These are phyloP conservation scores for Prionace glauca DNA, from an alignment of 2,797 vertebrate genomes.

Conservation along the genomic window DNA sequence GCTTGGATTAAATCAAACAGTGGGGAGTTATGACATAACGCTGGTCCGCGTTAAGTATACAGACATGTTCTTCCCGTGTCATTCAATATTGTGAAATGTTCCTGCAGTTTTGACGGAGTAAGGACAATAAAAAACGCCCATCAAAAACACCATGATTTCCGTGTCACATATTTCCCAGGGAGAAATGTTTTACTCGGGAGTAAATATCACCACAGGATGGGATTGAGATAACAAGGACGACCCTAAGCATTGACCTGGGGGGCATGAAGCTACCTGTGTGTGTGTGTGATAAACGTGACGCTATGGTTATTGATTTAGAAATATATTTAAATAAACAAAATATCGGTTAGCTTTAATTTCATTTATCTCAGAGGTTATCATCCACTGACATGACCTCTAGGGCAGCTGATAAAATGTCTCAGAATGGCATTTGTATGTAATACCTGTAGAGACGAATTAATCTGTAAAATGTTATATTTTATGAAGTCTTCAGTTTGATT, in stretches of 20 bases:
- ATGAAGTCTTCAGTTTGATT: not conserved
- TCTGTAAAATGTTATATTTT: not conserved
- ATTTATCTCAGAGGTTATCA: not conserved
- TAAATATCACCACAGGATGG: not conserved
- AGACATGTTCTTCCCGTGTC: not conserved
- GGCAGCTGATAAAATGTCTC: not conserved
- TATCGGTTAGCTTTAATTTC: too few relatives aligned
- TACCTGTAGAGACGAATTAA: not conserved
- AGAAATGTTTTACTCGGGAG: not conserved
- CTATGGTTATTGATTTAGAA: too few relatives aligned
- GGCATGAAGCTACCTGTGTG: not conserved
- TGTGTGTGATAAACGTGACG: not conserved
- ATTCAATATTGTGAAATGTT: not conserved
- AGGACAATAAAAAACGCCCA: not conserved
- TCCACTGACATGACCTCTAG: not conserved
- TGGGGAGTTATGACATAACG: not conserved
- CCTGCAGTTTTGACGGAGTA: not conserved
- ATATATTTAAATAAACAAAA: not conserved
- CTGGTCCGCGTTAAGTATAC: not conserved
- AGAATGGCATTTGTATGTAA: not conserved
- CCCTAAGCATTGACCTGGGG: not conserved
- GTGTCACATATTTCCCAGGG: not conserved
- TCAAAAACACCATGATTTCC: not conserved
- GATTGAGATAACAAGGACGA: not conserved
- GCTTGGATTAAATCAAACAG: not conserved